A percentile compares a stretch with the other conserved stretches of the same genome.
These are phyloP conservation scores for Drosophila infuscata DNA, from an alignment of 2,888 invertebrate genomes.

Conservation along the genomic window DNA sequence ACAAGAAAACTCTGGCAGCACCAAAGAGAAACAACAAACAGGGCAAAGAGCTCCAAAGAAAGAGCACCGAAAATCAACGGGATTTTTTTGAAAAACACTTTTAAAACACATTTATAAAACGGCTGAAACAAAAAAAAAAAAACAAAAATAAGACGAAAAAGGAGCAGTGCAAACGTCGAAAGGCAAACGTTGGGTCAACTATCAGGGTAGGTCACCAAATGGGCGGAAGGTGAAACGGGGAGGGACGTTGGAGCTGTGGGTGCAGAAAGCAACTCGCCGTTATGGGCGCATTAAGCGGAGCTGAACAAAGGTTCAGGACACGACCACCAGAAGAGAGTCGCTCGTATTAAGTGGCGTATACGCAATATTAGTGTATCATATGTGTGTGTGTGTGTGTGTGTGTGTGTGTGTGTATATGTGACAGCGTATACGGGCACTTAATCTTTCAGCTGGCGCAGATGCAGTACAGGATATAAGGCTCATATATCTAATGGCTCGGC, in stretches of 20 bases:
- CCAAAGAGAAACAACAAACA: constrained; percentile 34
- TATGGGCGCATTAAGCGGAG: constrained; percentile 60
- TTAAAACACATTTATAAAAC: constrained; percentile 78
- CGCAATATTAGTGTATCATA: constrained; percentile 61
- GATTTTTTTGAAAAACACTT: constrained; percentile 67
- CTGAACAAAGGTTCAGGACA: constrained; percentile 25
- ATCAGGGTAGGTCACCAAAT: constrained; percentile 34
- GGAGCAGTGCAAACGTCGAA: constrained; percentile 64
- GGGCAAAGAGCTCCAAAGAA: constrained; percentile 23
- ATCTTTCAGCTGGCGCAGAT: constrained; percentile 76
- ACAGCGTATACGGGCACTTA: constrained; percentile 69
- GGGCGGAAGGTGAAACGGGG: not conserved
- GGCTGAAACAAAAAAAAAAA: constrained; percentile 14
- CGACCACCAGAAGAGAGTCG: constrained; percentile 29
- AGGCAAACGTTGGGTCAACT: constrained; percentile 70
- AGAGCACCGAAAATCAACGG: constrained; percentile 58
- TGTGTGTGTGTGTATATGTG: constrained; percentile 5
- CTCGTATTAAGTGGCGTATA: constrained; percentile 67
- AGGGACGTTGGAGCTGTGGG: not conserved
- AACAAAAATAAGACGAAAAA: not conserved
- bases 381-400: constrained; percentile 10
- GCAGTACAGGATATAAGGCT: constrained; percentile 72
- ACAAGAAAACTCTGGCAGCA: constrained; percentile 11
- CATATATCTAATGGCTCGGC: constrained; percentile 62
- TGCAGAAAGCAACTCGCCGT: constrained; percentile 45